Evolutionary conservation across 2,888 invertebrate genomes (phyloP).

Genomic region (Merodon equestris): DNA sequence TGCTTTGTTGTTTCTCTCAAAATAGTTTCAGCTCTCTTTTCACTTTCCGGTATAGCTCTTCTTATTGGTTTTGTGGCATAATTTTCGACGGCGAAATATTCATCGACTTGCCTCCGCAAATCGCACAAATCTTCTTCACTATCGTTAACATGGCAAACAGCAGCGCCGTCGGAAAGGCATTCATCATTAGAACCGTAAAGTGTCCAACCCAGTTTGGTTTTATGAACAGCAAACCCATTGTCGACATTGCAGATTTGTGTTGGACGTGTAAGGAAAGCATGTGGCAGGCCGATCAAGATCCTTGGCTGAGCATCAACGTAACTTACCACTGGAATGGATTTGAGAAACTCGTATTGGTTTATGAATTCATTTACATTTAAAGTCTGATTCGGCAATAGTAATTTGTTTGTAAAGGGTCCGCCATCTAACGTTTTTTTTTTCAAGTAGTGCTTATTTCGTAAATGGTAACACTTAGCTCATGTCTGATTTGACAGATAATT

Average conservation of each 20-base stretch:
- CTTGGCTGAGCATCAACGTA: background rate
- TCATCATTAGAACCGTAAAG: background rate
- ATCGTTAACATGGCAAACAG: background rate
- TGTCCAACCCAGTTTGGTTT: constrained; percentile 2
- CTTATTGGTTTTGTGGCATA: background rate
- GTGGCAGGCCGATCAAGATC: constrained; percentile 11
- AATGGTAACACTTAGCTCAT: too few relatives aligned
- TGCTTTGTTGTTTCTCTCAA: constrained; percentile 44
- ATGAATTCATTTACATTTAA: background rate
- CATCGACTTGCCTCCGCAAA: constrained; percentile 8
- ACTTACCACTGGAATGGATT: background rate
- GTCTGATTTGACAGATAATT: too few relatives aligned
- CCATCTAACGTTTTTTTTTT: too few relatives aligned
- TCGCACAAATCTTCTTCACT: constrained; percentile 10
- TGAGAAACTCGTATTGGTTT: background rate
- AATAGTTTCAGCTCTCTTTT: constrained; percentile 22
- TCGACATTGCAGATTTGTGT: constrained; percentile 4
- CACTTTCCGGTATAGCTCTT: constrained; percentile 6
- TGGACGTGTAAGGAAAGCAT: constrained; percentile 1
- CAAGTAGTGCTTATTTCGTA: too few relatives aligned
- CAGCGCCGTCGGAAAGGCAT: background rate
- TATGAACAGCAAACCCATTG: constrained; percentile 6
- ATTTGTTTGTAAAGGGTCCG: background rate
- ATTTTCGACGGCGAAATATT: constrained; percentile 1
- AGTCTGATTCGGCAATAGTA: constrained; percentile 8